Base-by-base conservation (phyloP, 1,140 invertebrate species). In the Coenobita brevimanus region DNA sequence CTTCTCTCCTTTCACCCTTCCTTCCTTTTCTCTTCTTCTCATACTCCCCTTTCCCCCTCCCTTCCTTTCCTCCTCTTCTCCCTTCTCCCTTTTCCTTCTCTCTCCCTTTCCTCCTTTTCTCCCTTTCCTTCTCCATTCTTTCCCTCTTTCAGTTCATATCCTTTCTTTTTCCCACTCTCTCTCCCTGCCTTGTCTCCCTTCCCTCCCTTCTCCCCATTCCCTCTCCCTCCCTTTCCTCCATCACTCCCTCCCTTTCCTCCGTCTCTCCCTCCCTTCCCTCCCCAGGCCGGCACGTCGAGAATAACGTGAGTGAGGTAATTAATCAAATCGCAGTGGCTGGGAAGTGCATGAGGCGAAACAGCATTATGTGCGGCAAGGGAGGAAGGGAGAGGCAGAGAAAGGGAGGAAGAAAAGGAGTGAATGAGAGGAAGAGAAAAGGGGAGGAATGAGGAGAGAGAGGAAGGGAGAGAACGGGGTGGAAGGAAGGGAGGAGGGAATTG, bases 221-320 rank as follows among this genome's bases (percentile, higher is more conserved):
- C 27, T n/a, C 62, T 24, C 43, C 27, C 36, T 67, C 27, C n/a
- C 33, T 27, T 8, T 8, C 24, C 1, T 62, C 21, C 24, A 36
- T 80, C 76, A 17, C 76, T 80, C 76, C 33, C 76, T n/a, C 79
- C 38, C 57, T 62, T 30, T 43, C 79, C 38, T 30, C 57, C 38
- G 21, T 38, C 36, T 33, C 36, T 33, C n/a, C 57, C 75, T 69
- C 75, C 27, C 75, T 54, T 46, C 46, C 43, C 38, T 54, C 30
- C 30, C 30, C 78, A 30, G 50, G n/a, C 33, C 38, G 57, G 38
- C 30, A 33, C 67, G 30, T 38, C 54, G 73, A 78, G 82, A 85
- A 85, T 78, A 85, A 85, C 73, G 82, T 76, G 67, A 84, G 82
- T 54, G 76, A 79, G 24, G 41, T 79, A 80, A 87, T 87, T 87